phyloP scores from a whole-genome alignment of 1,140 invertebrate species.

The Drosophila simulans region DNA sequence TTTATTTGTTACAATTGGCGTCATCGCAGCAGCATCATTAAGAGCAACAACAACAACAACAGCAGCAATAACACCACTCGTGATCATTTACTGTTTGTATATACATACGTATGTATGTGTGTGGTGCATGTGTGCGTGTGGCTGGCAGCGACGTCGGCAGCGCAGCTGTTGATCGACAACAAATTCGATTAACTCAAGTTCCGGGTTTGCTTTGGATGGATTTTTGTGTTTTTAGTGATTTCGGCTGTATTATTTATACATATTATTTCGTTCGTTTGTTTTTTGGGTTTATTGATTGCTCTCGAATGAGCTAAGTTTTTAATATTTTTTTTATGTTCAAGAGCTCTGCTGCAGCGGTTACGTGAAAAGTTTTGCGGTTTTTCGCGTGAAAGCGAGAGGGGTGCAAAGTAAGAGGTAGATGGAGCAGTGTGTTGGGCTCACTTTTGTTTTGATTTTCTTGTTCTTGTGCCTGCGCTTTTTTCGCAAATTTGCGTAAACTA shows the following conservation, averaged over 20 bases:
- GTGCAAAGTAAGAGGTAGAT: background rate
- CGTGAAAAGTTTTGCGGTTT: slow-evolving; percentile 34
- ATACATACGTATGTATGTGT: slow-evolving; percentile 37
- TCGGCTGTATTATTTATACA: slow-evolving; percentile 26
- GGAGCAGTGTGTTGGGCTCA: background rate
- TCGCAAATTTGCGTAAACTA: slow-evolving; percentile 60
- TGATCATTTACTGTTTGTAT: slow-evolving; percentile 42
- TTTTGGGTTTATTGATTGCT: slow-evolving; percentile 31
- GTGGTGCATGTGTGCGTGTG: slow-evolving; percentile 46
- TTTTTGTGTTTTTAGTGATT: slow-evolving; percentile 68
- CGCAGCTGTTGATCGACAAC: slow-evolving; percentile 71
- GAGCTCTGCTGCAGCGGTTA: slow-evolving; percentile 38
- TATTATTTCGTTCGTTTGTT: slow-evolving; percentile 19
- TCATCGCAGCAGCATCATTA: slow-evolving; percentile 60
- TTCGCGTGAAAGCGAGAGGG: slow-evolving; percentile 5
- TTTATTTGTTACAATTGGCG: slow-evolving; percentile 50
- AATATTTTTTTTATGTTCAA: background rate
- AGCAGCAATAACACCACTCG: slow-evolving; percentile 19
- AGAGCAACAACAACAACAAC: slow-evolving; percentile 35
- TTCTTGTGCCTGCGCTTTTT: slow-evolving; percentile 1
- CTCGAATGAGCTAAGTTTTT: slow-evolving; percentile 25
- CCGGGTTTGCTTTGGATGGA: slow-evolving; percentile 74
- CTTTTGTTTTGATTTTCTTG: slow-evolving; percentile 22
- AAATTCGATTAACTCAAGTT: slow-evolving; percentile 80
- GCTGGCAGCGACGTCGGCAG: slow-evolving; percentile 35